Evolutionary conservation across 1,140 invertebrate species (phyloP), one percentile per base, ranked within the genome.

Genomic region (Caenorhabditis briggsae): DNA sequence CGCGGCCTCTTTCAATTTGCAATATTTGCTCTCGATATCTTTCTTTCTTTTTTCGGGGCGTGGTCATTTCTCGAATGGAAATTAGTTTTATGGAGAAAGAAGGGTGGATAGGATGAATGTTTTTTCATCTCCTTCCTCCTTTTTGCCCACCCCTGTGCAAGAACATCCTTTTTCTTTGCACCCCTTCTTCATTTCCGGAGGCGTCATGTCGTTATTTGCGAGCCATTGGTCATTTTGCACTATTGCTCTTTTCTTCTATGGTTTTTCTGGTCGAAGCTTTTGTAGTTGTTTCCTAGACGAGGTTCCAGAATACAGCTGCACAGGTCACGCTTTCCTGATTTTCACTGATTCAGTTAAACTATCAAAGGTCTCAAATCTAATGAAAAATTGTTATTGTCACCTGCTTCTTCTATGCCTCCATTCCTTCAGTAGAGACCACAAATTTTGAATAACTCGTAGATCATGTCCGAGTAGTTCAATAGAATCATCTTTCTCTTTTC

Each of bases 31-130:
- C 70, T 78, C 20, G 43, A 46, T 74, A 41, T 46, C 65, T 23
- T n/a, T 33, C 33, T 33, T 33, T 33, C 33, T 33, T 33, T 33
- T 11, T 78, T 50, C n/a, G n/a, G 46, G 70, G 70, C 70, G 70
- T 46, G 70, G 33, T 33, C 33, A 33, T 33, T 78, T 46, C 46
- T 78, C 46, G 70, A 78, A 78, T 78, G 46, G 43, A 78, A 78
- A 78, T 78, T 78, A 78, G 70, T 78, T 78, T 50, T 78, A 78
- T 78, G n/a, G 43, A 46, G 64, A n/a, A 78, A 78, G 41, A 78
- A 78, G n/a, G 46, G 11, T 23, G 70, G 70, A 50, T 50, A 50
- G 46, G 46, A 50, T 48, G 70, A 78, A 78, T 78, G 25, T 78
- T 78, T 20, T 33, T 20, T 65, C 43, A 25, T 50, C 25, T 78